Evolutionary conservation across 2,797 vertebrate species (phyloP).

Genomic region (Pangasius krempfi): DNA sequence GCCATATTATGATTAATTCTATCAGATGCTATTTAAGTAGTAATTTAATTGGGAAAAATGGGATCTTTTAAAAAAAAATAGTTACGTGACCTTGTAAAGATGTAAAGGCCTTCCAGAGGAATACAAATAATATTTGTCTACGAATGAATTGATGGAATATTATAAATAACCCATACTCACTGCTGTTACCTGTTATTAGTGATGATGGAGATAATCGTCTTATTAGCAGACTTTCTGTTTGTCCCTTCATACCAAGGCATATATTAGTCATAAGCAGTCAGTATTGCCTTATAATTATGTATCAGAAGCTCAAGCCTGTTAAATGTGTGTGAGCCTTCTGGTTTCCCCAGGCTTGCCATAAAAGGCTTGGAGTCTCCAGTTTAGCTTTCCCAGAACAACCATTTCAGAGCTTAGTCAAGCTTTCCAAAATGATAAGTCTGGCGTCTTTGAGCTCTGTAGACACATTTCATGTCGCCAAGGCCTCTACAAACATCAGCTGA

Average conservation of each 20-base stretch:
- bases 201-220: background rate
- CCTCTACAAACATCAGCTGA: background rate
- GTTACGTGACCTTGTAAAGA: background rate
- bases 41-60: background rate
- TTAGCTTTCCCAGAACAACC: constrained; percentile 26
- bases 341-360: constrained; percentile 14
- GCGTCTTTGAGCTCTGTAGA: constrained; percentile 8
- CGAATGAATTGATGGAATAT: background rate
- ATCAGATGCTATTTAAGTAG: background rate
- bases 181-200: background rate
- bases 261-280: background rate
- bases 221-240: background rate
- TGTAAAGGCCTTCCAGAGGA: background rate
- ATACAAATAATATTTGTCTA: background rate
- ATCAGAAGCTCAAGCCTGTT: constrained; percentile 5
- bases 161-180: background rate
- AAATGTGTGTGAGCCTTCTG: constrained; percentile 21
- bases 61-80: background rate
- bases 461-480: background rate
- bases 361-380: constrained; percentile 24
- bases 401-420: constrained; percentile 8
- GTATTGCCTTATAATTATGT: constrained; percentile 1
- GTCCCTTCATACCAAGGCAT: background rate
- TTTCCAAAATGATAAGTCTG: constrained; percentile 14
- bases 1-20: background rate